phyloP scores from a whole-genome alignment of 2,888 invertebrate genomes.

The Ramazzottius varieornatus region DNA sequence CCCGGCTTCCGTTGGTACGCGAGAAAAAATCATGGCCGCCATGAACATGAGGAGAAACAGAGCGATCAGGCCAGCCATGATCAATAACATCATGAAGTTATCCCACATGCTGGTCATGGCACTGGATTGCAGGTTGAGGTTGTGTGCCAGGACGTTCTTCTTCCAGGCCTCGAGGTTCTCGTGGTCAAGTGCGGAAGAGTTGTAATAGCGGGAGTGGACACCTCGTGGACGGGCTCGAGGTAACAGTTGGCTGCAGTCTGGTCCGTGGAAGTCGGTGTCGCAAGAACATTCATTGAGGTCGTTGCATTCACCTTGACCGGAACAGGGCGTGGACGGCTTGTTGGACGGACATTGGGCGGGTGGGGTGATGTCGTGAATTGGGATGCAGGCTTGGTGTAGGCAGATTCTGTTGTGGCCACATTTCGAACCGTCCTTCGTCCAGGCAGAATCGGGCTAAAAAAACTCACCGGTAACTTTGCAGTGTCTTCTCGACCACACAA shows the following conservation, averaged over 20 bases:
- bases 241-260: neutral
- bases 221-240: too few species aligned
- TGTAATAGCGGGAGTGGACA: too few species aligned
- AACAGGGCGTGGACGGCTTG: neutral
- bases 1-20: neutral
- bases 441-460: too few species aligned
- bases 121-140: neutral
- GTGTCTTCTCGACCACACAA: too few species aligned
- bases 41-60: neutral
- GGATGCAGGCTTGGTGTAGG: neutral
- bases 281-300: conserved; percentile 2
- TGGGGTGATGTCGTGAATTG: neutral
- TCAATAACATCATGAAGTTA: neutral
- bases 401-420: neutral
- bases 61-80: neutral
- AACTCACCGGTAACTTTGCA: too few species aligned
- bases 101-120: neutral
- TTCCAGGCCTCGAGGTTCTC: neutral
- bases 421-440: neutral
- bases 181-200: too few species aligned
- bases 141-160: neutral
- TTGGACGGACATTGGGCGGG: neutral
- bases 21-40: neutral
- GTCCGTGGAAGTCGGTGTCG: neutral
- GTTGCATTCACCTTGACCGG: neutral